phyloP scores from a whole-genome alignment of 2,888 invertebrate species.

The Noctua pronuba region DNA sequence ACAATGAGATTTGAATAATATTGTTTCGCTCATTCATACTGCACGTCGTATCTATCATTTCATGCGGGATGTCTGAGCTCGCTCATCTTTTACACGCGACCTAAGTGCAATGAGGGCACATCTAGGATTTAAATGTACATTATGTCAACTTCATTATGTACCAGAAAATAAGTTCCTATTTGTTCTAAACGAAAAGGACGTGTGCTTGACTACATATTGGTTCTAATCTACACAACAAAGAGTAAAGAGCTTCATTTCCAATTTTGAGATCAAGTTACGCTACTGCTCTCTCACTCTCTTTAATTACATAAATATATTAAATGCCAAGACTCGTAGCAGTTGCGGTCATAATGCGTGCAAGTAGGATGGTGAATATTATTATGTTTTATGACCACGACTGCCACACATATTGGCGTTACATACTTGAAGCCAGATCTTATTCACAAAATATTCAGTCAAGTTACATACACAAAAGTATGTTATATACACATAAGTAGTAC shows the following conservation, averaged over 20 bases:
- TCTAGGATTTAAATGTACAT: background rate
- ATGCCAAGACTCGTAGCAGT: background rate
- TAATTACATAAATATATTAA: slow-evolving; percentile 1
- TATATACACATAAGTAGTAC: no score
- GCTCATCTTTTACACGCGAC: background rate
- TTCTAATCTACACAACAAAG: background rate
- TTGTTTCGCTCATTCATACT: background rate
- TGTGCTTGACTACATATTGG: background rate
- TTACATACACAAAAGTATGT: slow-evolving; percentile 4
- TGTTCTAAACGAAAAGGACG: background rate
- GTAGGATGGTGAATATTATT: background rate
- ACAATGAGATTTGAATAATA: background rate
- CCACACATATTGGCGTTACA: background rate
- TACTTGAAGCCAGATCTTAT: slow-evolving; percentile 8
- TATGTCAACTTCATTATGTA: background rate
- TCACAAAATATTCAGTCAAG: slow-evolving; percentile 34
- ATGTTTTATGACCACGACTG: background rate
- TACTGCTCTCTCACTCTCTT: background rate
- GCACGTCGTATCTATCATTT: background rate
- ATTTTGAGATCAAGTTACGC: slow-evolving; percentile 31
- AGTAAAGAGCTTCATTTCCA: background rate
- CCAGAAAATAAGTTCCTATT: background rate
- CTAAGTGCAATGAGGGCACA: background rate
- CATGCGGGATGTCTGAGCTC: background rate
- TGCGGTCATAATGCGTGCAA: background rate